Conservation (phyloP, 2,113 vertebrate species). For the Oncorhynchus keta region DNA sequence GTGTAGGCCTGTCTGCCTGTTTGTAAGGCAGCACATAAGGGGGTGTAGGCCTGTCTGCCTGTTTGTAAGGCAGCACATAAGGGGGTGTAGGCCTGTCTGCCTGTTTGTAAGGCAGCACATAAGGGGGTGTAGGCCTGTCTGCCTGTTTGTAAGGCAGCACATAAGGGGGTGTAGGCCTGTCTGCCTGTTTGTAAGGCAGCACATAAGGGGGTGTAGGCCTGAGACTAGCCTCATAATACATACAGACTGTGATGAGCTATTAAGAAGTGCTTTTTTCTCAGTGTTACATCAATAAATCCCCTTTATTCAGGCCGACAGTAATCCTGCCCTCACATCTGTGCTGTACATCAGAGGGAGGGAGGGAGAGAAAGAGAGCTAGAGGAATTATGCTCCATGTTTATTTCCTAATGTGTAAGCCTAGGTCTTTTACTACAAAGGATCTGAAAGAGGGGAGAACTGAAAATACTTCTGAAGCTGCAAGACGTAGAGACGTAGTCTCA, state of each 20-base stretch:
- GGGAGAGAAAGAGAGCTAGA: slow-evolving; percentile 32
- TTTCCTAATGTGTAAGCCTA: slow-evolving; percentile 22
- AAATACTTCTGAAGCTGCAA: slow-evolving; percentile 39
- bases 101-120: too few species aligned
- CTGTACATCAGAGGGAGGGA: slow-evolving; percentile 22
- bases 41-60: too few species aligned
- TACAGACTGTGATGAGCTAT: slow-evolving; percentile 42
- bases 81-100: too few species aligned
- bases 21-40: too few species aligned
- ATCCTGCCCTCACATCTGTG: slow-evolving; percentile 39
- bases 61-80: too few species aligned
- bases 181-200: slow-evolving; percentile 1
- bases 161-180: background rate
- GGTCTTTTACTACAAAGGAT: slow-evolving; percentile 3
- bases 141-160: too few species aligned
- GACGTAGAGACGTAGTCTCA: slow-evolving; percentile 26
- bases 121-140: too few species aligned
- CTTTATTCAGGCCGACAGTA: slow-evolving; percentile 50
- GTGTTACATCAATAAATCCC: slow-evolving; percentile 52
- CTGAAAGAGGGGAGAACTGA: slow-evolving; percentile 31
- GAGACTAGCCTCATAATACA: slow-evolving; percentile 30
- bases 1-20: too few species aligned
- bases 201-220: too few species aligned
- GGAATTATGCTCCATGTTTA: slow-evolving; percentile 44
- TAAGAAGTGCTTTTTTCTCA: slow-evolving; percentile 45